A percentile compares a stretch with the other conserved stretches of the same genome.
Evolutionary conservation across 2,888 invertebrate genomes (phyloP).

Genomic region (Cyclophora punctaria): DNA sequence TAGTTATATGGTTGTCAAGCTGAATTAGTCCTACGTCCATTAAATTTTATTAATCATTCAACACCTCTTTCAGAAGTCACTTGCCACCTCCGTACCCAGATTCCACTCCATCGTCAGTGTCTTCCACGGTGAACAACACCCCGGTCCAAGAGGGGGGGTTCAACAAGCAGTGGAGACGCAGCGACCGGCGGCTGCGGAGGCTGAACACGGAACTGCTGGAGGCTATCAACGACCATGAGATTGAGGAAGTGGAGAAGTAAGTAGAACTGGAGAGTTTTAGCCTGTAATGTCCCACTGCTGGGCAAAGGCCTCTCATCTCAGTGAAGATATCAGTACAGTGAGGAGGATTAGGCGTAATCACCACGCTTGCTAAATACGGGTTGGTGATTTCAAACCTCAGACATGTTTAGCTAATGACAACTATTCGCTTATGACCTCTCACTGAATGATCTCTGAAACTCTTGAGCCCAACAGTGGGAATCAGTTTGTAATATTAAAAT

Average conservation of each 20-base stretch:
- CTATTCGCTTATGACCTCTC: no score
- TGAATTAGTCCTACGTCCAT: not conserved
- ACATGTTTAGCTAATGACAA: no score
- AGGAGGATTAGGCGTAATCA: no score
- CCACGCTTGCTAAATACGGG: no score
- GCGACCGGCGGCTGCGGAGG: constrained; percentile 54
- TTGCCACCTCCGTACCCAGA: constrained; percentile 25
- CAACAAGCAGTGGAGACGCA: constrained; percentile 45
- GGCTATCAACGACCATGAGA: constrained; percentile 50
- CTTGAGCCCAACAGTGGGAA: no score
- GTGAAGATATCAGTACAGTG: no score
- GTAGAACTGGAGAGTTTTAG: not conserved
- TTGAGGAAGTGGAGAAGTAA: constrained; percentile 55
- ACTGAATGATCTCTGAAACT: no score
- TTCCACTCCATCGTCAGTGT: constrained; percentile 37
- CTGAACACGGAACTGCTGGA: constrained; percentile 67
- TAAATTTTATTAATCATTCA: not conserved
- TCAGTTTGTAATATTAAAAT: no score
- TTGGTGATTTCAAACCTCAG: no score
- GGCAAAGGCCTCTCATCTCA: no score
- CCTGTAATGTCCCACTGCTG: no score
- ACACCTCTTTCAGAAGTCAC: not conserved
- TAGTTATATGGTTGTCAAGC: not conserved
- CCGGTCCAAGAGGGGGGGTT: constrained; percentile 32
- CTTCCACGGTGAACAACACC: constrained; percentile 47